These are phyloP conservation scores for Eupithecia pulchellata DNA, from an alignment of 2,888 invertebrate species.

Conservation along the genomic window DNA sequence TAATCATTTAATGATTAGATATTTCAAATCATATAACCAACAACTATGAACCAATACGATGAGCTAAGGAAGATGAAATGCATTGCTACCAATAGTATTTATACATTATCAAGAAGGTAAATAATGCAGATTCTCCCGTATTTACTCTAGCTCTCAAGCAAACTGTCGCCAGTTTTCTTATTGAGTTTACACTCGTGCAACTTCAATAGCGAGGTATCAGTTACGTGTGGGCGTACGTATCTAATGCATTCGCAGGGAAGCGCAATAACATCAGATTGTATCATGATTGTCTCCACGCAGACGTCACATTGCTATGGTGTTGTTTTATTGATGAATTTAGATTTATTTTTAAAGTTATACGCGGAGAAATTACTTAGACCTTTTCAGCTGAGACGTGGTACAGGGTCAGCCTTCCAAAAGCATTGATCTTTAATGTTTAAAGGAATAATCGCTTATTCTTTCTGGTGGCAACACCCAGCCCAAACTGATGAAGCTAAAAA, in stretches of 20 bases:
- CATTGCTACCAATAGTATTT: neutral
- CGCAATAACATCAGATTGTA: neutral
- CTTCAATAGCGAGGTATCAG: neutral
- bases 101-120: neutral
- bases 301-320: neutral
- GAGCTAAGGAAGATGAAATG: neutral
- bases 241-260: neutral
- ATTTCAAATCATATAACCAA: no score
- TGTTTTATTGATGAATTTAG: neutral
- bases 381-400: neutral
- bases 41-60: neutral
- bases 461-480: no score
- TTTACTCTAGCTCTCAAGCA: neutral
- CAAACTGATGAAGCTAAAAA: no score
- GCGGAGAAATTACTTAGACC: neutral
- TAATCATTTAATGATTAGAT: neutral
- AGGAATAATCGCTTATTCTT: no score
- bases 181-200: constrained; percentile 22
- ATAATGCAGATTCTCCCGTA: neutral
- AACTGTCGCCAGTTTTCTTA: constrained; percentile 12
- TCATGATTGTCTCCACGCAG: no score
- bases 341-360: neutral
- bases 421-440: no score
- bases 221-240: constrained; percentile 1
- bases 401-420: neutral